Evolutionary conservation across 2,797 vertebrate species (phyloP).

Genomic region (Podarcis lilfordi): DNA sequence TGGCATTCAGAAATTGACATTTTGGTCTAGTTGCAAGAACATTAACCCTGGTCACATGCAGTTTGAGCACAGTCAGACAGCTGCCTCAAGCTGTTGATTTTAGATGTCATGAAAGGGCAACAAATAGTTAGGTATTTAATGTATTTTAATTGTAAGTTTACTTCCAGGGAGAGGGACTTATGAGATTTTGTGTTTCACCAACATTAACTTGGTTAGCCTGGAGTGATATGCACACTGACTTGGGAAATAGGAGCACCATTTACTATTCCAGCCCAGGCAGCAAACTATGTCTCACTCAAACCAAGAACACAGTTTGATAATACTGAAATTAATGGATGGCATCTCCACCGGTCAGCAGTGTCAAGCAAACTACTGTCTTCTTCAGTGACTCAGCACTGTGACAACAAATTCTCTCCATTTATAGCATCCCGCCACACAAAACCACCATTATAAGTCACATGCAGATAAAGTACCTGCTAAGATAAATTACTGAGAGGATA

Average conservation of each 20-base stretch:
- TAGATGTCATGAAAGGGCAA: too few species aligned
- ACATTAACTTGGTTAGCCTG: too few species aligned
- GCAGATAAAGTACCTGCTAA: not conserved
- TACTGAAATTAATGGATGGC: not conserved
- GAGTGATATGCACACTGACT: too few species aligned
- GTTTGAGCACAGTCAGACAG: not conserved
- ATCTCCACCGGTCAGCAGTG: not conserved
- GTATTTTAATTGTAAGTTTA: too few species aligned
- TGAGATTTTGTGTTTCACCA: too few species aligned
- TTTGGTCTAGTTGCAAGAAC: not conserved
- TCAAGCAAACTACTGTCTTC: not conserved
- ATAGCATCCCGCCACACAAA: not conserved
- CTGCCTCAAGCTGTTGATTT: too few species aligned
- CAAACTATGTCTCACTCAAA: not conserved
- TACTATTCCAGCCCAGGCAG: too few species aligned
- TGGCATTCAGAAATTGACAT: not conserved
- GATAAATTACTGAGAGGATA: not conserved
- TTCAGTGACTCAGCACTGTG: constrained; percentile 2
- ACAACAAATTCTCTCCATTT: not conserved
- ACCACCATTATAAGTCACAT: not conserved
- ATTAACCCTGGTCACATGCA: not conserved
- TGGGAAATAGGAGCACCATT: too few species aligned
- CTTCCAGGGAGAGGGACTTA: too few species aligned
- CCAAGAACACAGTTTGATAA: not conserved
- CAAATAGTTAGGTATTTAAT: too few species aligned